Evolutionary conservation across 2,888 invertebrate species (phyloP).

Genomic region (Portevinia maculata): DNA sequence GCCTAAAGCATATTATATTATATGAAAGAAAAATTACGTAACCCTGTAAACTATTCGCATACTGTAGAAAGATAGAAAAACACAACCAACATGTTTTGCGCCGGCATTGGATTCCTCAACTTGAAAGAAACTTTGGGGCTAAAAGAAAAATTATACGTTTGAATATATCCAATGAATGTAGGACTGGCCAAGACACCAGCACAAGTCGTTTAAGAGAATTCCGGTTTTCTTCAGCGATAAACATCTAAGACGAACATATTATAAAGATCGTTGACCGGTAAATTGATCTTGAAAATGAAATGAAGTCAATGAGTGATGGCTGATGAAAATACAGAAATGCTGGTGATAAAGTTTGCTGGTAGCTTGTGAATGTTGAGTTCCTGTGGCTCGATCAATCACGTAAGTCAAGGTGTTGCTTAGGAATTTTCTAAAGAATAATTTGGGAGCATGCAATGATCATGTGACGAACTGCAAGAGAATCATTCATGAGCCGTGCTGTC

Average conservation of each 20-base stretch:
- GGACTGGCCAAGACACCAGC: slow-evolving; percentile 36
- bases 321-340: slow-evolving; percentile 4
- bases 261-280: slow-evolving; percentile 56
- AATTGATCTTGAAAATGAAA: slow-evolving; percentile 63
- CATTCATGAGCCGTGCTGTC: background rate
- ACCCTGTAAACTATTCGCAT: slow-evolving; percentile 11
- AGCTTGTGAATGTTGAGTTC: background rate
- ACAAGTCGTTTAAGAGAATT: slow-evolving; percentile 36
- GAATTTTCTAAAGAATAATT: slow-evolving; percentile 4
- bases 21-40: background rate
- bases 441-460: background rate
- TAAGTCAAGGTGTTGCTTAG: slow-evolving; percentile 9
- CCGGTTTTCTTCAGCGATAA: slow-evolving; percentile 60
- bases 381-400: background rate
- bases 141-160: background rate
- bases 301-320: background rate
- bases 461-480: background rate
- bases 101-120: background rate
- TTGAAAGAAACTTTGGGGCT: background rate
- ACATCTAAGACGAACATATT: slow-evolving; percentile 29
- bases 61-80: background rate
- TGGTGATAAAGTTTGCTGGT: background rate
- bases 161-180: background rate
- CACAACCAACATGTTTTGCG: background rate
- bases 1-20: slow-evolving; percentile 20